A percentile compares a stretch with the other conserved stretches of the same genome.
These are phyloP conservation scores for Gopherus flavomarginatus DNA, from an alignment of 2,113 vertebrate species.

Conservation along the genomic window DNA sequence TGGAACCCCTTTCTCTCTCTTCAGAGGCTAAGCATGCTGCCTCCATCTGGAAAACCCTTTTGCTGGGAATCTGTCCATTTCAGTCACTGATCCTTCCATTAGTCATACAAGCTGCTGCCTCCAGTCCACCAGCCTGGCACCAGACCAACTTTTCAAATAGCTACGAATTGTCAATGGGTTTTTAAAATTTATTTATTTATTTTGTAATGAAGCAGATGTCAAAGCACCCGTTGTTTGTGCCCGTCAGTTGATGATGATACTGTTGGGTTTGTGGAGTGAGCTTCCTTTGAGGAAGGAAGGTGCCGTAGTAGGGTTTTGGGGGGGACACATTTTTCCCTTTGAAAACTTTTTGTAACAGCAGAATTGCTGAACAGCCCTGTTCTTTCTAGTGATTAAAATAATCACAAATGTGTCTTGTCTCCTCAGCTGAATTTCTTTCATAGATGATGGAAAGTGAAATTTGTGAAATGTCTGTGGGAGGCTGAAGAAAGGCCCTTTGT, in stretches of 20 bases:
- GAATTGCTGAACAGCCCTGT: constrained; percentile 57
- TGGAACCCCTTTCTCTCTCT: neutral
- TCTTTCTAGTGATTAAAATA: constrained; percentile 62
- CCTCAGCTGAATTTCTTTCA: constrained; percentile 71
- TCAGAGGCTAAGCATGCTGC: neutral
- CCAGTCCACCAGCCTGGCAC: neutral
- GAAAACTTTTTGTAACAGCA: constrained; percentile 5
- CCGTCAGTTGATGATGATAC: neutral
- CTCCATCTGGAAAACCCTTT: neutral
- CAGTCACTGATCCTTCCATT: neutral
- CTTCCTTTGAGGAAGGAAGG: neutral
- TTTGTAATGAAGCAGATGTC: neutral
- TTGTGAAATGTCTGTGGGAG: constrained; percentile 87
- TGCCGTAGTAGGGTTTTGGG: neutral
- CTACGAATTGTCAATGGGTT: neutral
- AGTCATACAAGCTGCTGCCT: neutral
- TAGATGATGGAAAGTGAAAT: constrained; percentile 80
- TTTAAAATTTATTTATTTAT: no score
- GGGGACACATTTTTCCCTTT: constrained; percentile 67
- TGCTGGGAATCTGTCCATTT: neutral
- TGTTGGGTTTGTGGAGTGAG: neutral
- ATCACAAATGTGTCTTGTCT: constrained; percentile 76
- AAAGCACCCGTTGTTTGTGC: neutral
- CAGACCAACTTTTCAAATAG: neutral
- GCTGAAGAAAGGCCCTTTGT: constrained; percentile 87